Conservation (phyloP, 2,113 vertebrate species). For the Cinclus mexicanus region DNA sequence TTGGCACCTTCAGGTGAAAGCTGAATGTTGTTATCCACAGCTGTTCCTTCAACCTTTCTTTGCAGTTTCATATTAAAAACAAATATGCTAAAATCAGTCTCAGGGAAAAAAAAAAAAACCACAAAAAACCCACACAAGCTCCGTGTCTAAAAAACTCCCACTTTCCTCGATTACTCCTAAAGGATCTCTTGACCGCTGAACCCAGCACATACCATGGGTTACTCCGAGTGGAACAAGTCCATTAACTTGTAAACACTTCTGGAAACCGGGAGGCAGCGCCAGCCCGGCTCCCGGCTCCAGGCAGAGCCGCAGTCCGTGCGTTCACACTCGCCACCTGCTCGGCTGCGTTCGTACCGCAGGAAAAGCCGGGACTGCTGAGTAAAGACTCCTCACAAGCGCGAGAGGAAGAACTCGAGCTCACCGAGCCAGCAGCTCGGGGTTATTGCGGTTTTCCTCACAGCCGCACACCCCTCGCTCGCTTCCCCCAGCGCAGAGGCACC, state of each 20-base stretch:
- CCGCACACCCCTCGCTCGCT: no score
- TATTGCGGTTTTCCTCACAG: background rate
- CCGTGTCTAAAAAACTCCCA: background rate
- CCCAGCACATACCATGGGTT: background rate
- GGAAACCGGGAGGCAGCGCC: background rate
- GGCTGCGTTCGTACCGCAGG: constrained; percentile 12
- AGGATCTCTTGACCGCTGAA: background rate
- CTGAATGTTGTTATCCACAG: background rate
- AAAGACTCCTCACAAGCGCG: background rate
- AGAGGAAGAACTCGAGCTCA: background rate
- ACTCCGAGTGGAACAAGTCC: constrained; percentile 18
- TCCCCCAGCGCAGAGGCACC: background rate
- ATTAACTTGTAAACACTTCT: background rate
- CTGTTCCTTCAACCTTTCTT: background rate
- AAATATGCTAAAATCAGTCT: background rate
- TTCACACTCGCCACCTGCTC: constrained; percentile 67
- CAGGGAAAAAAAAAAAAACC: background rate
- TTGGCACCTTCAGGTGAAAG: background rate
- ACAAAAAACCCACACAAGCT: background rate
- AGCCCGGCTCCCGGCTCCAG: background rate
- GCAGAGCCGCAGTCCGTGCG: background rate
- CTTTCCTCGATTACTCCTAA: constrained; percentile 23
- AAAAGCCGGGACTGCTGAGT: constrained; percentile 11
- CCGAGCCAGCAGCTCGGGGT: background rate
- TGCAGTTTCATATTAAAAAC: background rate